Base-by-base conservation (phyloP, 2,797 vertebrate species). In the Leucoraja ocellata region DNA sequence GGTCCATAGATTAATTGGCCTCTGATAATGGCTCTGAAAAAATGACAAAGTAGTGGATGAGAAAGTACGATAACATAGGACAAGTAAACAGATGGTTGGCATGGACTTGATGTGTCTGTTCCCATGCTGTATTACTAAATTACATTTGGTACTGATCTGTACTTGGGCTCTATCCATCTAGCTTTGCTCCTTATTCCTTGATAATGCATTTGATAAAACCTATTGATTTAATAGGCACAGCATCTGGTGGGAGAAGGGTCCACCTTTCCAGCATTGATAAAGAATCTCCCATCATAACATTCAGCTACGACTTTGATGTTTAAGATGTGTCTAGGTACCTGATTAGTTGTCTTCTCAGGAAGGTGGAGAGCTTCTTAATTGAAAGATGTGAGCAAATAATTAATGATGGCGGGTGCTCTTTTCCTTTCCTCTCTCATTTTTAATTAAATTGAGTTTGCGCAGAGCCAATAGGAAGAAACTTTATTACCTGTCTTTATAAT, bases 401-500 rank as follows among this genome's bases (percentile, higher is more conserved):
- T 88, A 63, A 68, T 86, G 28, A 32, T 86, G 63, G 61, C 83
- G 68, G 36, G 14, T 79, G 84, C n/a, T 88, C 61, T 88, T 88
- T 63, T 21, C 68, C 23, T 88, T 68, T 61, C 16, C 84, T 88
- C n/a, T 88, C 61, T 88, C 63, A 8, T 68, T 88, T 88, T 68
- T 32, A 88, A 88, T 88, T 88, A 88, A 88, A 88, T 88, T 68
- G 63, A 36, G 32, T 88, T 61, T 68, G 63, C 18, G n/a, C 84
- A 88, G n/a, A 88, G 84, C 84, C n/a, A 32, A 63, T 88, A 68
- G 63, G 36, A 88, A 88, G 84, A 63, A 88, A 21, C 61, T 68
- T 32, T n/a, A 88, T 88, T n/a, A 88, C 84, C 84, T 88, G 84
- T 68, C 84, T 88, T 88, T 65, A 32, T 88, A 88, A 88, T 88